Evolutionary conservation across 2,888 invertebrate genomes (phyloP), one percentile per base, ranked within the genome.

Genomic region (Yponomeuta plumbellus): DNA sequence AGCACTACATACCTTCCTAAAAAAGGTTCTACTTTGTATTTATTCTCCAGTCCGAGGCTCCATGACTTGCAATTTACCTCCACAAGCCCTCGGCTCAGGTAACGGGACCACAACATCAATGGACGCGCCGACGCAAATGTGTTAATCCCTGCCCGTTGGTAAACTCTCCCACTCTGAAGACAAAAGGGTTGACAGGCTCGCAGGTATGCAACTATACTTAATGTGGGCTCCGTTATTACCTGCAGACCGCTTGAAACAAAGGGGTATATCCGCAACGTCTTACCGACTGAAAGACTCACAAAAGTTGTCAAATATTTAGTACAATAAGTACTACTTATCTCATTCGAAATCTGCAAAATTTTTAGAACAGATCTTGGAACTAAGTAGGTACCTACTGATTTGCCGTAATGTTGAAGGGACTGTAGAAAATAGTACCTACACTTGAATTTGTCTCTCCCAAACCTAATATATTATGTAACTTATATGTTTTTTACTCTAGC

Each of bases 231-330:
- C 17, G 17, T 52, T 34, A 34, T 13, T 34, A 62, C 62, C 11
- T 62, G 23, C 62, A 62, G 62, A 17, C 44, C 56, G 17, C 52
- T 65, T 39, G 21, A 65, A 21, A 52, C 57, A 57, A 52, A 56
- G 1, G 22, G 26, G 17, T 5, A 17, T 52, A 17, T 52, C 44
- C 44, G 1, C 4, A 5, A 52, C 34, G 34, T 34, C 6, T 8
- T 34, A n/a, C 8, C 34, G 8, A 52, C 44, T 52, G 17, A 13
- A 52, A 52, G 34, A 6, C 8, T 52, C 17, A 52, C 17, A 52
- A 17, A 10, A 44, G 44, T 6, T 34, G 8, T 8, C 5, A 26
- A 4, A 4, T 4, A 26, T 26, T 4, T 26, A 4, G 26, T 2
- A 2, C 44, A 5, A 2, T 44, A 26, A 26, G 26, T 2, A 4